phyloP scores from a whole-genome alignment of 2,113 vertebrate species.

The Aleadryas rufinucha region DNA sequence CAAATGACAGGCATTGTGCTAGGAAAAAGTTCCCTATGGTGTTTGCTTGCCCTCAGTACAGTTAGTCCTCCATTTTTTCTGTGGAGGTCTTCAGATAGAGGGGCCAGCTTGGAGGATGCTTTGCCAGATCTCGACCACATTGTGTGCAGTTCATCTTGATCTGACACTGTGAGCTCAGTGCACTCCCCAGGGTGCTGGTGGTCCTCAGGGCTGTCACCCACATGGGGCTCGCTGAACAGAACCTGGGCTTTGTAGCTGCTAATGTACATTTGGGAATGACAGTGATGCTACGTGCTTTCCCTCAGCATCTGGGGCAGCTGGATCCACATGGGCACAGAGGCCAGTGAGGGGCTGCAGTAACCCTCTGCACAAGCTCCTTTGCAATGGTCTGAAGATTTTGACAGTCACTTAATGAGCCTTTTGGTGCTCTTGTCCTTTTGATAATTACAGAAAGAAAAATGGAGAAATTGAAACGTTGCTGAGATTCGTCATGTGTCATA shows the following conservation, averaged over 20 bases:
- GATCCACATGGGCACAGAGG: neutral
- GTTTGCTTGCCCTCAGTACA: neutral
- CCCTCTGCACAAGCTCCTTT: neutral
- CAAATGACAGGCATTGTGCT: neutral
- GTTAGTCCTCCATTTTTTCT: neutral
- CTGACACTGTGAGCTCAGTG: neutral
- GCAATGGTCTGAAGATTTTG: neutral
- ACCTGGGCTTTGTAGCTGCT: neutral
- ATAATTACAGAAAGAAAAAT: neutral
- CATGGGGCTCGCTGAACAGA: neutral
- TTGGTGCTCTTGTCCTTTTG: neutral
- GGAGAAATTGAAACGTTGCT: neutral
- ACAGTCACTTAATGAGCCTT: neutral
- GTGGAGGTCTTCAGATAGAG: neutral
- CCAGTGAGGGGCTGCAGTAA: too few relatives aligned
- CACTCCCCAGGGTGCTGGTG: neutral
- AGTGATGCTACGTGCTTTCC: neutral
- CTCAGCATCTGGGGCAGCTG: neutral
- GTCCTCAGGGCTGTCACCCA: neutral
- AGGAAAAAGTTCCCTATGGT: neutral
- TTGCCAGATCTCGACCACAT: rapidly evolving
- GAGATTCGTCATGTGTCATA: neutral
- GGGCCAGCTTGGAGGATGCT: neutral
- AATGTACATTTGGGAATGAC: rapidly evolving
- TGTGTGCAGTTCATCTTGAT: neutral